Evolutionary conservation across 2,113 vertebrate species (phyloP).

Genomic region (Gallinago media): DNA sequence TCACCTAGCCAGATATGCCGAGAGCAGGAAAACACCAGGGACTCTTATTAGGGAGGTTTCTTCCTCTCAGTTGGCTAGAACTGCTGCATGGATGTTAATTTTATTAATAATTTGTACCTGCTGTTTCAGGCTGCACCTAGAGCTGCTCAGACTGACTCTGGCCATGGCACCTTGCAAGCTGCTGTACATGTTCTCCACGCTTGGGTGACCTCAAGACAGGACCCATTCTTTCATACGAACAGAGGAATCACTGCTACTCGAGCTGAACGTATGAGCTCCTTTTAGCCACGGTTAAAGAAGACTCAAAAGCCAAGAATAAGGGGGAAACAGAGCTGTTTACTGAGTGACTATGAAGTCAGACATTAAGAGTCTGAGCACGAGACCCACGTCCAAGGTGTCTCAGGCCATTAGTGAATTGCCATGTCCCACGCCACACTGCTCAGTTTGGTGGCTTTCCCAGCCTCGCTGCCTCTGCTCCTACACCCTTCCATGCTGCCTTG

Average conservation of each 20-base stretch:
- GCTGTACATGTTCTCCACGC: background rate
- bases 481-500: background rate
- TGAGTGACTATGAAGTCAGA: background rate
- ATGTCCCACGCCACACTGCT: background rate
- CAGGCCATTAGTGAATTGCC: too few species aligned
- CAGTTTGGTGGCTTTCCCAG: background rate
- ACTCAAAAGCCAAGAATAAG: background rate
- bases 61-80: background rate
- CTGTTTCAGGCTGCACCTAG: background rate
- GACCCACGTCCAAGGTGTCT: background rate
- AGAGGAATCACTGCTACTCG: background rate
- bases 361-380: background rate
- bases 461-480: background rate
- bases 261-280: background rate
- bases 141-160: background rate
- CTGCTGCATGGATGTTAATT: background rate
- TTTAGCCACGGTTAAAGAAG: background rate
- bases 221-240: background rate
- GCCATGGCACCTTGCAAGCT: background rate
- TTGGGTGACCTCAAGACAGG: background rate
- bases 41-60: background rate
- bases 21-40: background rate
- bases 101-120: background rate
- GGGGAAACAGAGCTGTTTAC: background rate
- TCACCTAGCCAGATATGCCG: background rate